These are phyloP conservation scores for Strongylocentrotus purpuratus DNA, from an alignment of 35 echinoderm and acorn worm genomes.

Conservation along the genomic window DNA sequence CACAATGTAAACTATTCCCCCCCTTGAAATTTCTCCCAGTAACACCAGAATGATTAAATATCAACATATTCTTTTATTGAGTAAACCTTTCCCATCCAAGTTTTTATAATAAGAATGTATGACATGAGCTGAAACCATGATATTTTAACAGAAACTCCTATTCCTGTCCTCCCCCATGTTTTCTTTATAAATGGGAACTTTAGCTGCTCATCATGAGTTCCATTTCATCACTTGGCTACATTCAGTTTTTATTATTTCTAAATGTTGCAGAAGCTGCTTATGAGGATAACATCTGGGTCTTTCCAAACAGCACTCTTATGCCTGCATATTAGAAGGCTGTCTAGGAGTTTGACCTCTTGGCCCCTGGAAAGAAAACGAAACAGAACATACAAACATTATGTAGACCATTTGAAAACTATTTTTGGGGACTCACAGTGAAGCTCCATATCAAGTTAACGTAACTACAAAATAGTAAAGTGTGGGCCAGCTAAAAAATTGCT, in stretches of 20 bases:
- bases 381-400: neutral
- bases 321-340: slow-evolving; percentile 46
- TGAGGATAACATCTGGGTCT: neutral
- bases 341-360: slow-evolving; percentile 24
- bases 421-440: too few relatives aligned
- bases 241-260: neutral
- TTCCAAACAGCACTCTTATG: neutral
- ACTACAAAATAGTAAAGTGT: too few relatives aligned
- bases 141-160: neutral
- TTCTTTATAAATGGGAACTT: neutral
- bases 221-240: neutral
- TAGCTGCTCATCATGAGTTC: neutral
- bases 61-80: neutral
- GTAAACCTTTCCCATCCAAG: too few relatives aligned
- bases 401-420: neutral
- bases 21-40: neutral
- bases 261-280: neutral
- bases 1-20: neutral
- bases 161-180: neutral
- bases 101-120: neutral
- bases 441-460: too few relatives aligned
- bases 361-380: neutral
- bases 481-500: too few relatives aligned
- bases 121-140: neutral
- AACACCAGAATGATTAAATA: neutral